These are phyloP conservation scores for Pristis pectinata DNA, from an alignment of 2,797 vertebrate species.

Conservation along the genomic window DNA sequence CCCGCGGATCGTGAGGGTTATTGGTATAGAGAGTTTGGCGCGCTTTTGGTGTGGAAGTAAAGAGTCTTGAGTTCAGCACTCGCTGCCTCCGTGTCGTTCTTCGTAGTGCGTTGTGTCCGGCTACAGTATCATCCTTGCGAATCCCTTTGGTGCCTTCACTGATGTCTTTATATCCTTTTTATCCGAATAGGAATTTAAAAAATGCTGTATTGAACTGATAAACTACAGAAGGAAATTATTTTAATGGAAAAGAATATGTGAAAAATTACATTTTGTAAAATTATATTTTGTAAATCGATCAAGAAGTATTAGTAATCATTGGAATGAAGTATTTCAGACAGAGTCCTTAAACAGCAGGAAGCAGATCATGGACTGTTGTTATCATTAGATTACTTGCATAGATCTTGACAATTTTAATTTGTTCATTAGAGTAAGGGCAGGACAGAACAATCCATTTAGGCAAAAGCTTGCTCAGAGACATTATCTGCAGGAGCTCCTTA, in stretches of 20 bases:
- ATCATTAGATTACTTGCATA: slow-evolving; percentile 72
- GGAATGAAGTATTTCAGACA: slow-evolving; percentile 45
- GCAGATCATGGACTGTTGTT: slow-evolving; percentile 64
- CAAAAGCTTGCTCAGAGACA: slow-evolving; percentile 62
- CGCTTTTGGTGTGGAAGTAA: no score
- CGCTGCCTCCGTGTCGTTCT: no score
- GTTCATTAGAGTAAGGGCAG: slow-evolving; percentile 70
- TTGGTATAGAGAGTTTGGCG: no score
- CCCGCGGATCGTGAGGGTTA: no score
- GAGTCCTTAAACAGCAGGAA: slow-evolving; percentile 64
- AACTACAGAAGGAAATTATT: neutral
- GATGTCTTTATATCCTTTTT: no score
- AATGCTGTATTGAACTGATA: neutral
- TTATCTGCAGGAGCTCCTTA: slow-evolving; percentile 51
- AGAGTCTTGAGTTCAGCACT: no score
- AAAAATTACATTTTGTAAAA: neutral
- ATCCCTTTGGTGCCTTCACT: no score
- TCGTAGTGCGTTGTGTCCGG: no score
- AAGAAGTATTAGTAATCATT: slow-evolving; percentile 48
- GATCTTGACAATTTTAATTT: slow-evolving; percentile 78
- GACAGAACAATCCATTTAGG: slow-evolving; percentile 66
- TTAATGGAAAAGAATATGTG: neutral
- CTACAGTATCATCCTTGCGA: neutral
- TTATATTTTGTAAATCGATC: slow-evolving; percentile 48
- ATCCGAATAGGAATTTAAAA: neutral